Evolutionary conservation across 1,140 invertebrate genomes (phyloP).

Genomic region (Panulirus ornatus): DNA sequence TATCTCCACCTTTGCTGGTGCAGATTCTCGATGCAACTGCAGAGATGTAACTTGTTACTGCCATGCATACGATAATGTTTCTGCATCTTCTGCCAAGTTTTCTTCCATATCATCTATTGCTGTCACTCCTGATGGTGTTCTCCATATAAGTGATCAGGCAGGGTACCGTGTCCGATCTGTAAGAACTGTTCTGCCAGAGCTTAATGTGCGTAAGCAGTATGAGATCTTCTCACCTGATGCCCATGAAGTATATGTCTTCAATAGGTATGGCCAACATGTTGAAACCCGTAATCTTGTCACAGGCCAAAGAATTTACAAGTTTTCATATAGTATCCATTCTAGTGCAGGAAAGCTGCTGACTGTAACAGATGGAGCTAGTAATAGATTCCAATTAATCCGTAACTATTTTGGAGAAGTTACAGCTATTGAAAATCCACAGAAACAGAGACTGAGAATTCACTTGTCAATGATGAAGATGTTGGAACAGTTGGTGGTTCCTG

Average conservation of each 20-base stretch:
- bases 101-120: conserved; percentile 95
- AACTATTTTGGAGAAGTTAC: conserved; percentile 82
- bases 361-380: conserved; percentile 93
- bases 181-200: conserved; percentile 89
- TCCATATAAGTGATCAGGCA: conserved; percentile 96
- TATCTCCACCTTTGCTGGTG: conserved; percentile 93
- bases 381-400: conserved; percentile 92
- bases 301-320: conserved; percentile 93
- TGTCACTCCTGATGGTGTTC: conserved; percentile 94
- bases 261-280: conserved; percentile 95
- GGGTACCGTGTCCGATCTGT: conserved; percentile 93
- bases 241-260: conserved; percentile 97
- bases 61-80: conserved; percentile 84
- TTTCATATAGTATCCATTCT: conserved; percentile 97
- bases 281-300: conserved; percentile 95
- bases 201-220: conserved; percentile 86
- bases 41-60: conserved; percentile 84
- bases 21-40: conserved; percentile 96
- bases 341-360: conserved; percentile 95
- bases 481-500: conserved; percentile 69
- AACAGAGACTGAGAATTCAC: conserved; percentile 67
- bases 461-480: conserved; percentile 66
- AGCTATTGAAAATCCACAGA: conserved; percentile 74
- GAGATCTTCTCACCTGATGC: conserved; percentile 97
- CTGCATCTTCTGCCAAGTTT: conserved; percentile 94